These are phyloP conservation scores for Herminia tarsipennalis DNA, from an alignment of 2,888 invertebrate species.

Conservation along the genomic window DNA sequence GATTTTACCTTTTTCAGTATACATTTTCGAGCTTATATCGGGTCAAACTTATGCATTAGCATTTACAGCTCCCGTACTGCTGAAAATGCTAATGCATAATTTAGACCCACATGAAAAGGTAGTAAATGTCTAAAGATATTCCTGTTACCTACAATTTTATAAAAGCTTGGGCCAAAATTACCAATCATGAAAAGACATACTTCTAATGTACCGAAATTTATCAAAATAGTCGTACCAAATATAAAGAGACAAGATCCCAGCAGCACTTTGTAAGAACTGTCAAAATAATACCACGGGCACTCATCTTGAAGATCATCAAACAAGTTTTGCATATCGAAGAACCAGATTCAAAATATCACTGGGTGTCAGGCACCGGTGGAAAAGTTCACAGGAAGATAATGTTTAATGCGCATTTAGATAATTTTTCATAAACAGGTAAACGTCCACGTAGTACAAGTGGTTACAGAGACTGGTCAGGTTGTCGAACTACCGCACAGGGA, in stretches of 20 bases:
- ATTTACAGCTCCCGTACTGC: too few relatives aligned
- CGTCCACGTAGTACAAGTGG: conserved; percentile 74
- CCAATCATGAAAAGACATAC: too few relatives aligned
- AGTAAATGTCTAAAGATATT: too few relatives aligned
- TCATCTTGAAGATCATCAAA: conserved; percentile 75
- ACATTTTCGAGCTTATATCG: too few relatives aligned
- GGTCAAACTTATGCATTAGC: too few relatives aligned
- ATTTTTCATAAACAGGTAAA: conserved; percentile 50
- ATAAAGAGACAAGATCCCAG: conserved; percentile 82
- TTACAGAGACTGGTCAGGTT: conserved; percentile 77
- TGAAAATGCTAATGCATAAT: too few relatives aligned
- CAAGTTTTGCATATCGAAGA: conserved; percentile 61
- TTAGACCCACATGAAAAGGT: too few relatives aligned
- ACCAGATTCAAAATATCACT: conserved; percentile 47
- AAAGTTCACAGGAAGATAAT: conserved; percentile 37
- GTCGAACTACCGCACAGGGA: conserved; percentile 66
- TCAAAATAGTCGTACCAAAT: conserved; percentile 68
- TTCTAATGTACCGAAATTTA: not conserved
- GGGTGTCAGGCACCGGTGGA: conserved; percentile 60
- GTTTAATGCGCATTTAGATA: conserved; percentile 61
- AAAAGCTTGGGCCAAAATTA: too few relatives aligned
- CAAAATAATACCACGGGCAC: conserved; percentile 84
- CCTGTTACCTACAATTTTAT: too few relatives aligned
- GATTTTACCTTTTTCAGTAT: too few relatives aligned
- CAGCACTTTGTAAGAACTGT: conserved; percentile 81